Conservation (phyloP, 1,140 invertebrate species). For the Antheraea mylitta region DNA sequence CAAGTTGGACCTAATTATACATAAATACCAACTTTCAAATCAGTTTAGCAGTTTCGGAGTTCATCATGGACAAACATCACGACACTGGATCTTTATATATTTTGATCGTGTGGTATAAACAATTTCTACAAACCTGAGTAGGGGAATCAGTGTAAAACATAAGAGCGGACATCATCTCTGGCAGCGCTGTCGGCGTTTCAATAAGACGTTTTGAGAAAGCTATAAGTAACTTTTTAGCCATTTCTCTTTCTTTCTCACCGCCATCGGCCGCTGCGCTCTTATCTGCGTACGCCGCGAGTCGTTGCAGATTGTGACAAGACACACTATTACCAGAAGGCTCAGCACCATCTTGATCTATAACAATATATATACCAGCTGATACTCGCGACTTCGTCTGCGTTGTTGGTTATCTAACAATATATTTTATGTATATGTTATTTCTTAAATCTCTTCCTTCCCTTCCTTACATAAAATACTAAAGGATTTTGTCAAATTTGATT, state of each 20-base stretch:
- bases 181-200: constrained; percentile 81
- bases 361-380: not conserved
- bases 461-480: no score
- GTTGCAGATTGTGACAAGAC: constrained; percentile 88
- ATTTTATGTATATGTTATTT: no score
- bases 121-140: constrained; percentile 79
- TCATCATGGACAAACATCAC: no score
- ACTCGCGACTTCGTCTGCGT: no score
- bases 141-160: constrained; percentile 84
- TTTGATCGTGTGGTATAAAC: not conserved
- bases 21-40: no score
- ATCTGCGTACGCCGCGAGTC: constrained; percentile 84
- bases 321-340: constrained; percentile 97
- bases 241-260: constrained; percentile 73
- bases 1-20: no score
- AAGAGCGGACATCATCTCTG: constrained; percentile 89
- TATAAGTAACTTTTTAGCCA: constrained; percentile 82
- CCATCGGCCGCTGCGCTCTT: constrained; percentile 74
- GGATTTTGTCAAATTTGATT: no score
- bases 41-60: no score
- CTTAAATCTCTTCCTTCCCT: no score
- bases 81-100: no score
- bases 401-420: no score
- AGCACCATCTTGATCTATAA: constrained; percentile 94
- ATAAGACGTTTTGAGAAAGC: constrained; percentile 82